A percentile compares a stretch with the other conserved stretches of the same genome.
These are phyloP conservation scores for Myotis lucifugus DNA, from an alignment of 2,113 vertebrate species.

Conservation along the genomic window DNA sequence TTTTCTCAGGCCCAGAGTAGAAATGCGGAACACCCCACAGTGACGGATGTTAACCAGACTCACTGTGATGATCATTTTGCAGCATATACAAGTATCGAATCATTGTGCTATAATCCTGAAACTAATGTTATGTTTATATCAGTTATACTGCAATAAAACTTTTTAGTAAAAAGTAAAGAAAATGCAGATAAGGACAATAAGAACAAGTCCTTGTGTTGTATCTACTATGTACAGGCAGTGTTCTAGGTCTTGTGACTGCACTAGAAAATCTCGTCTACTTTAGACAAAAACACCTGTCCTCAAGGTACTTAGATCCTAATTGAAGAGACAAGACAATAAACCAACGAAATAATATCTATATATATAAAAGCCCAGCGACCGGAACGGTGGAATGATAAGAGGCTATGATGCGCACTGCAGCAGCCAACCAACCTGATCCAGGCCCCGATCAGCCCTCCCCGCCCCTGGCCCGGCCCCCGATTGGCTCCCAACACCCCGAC, in stretches of 20 bases:
- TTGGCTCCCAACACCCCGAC: no score
- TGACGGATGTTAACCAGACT: neutral
- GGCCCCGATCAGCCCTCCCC: no score
- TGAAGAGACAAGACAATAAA: neutral
- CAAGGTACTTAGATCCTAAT: neutral
- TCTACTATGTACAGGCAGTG: neutral
- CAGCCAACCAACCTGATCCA: no score
- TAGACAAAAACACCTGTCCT: neutral
- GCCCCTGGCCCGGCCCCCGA: no score
- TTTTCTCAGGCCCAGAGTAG: neutral
- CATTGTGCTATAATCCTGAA: neutral
- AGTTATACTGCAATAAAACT: no score
- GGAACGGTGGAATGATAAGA: no score
- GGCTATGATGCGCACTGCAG: no score
- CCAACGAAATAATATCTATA: neutral
- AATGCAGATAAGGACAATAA: neutral
- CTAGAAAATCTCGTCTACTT: neutral
- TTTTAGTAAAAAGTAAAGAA: neutral
- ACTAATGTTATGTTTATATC: neutral
- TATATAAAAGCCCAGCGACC: no score
- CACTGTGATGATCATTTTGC: neutral
- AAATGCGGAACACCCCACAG: neutral
- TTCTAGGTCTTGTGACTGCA: neutral
- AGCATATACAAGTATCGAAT: neutral
- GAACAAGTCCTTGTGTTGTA: neutral